Percentiles rank a stretch among this genome's conserved stretches.
Evolutionary conservation across 2,113 vertebrate genomes (phyloP).

Genomic region (Prunella himalayana): DNA sequence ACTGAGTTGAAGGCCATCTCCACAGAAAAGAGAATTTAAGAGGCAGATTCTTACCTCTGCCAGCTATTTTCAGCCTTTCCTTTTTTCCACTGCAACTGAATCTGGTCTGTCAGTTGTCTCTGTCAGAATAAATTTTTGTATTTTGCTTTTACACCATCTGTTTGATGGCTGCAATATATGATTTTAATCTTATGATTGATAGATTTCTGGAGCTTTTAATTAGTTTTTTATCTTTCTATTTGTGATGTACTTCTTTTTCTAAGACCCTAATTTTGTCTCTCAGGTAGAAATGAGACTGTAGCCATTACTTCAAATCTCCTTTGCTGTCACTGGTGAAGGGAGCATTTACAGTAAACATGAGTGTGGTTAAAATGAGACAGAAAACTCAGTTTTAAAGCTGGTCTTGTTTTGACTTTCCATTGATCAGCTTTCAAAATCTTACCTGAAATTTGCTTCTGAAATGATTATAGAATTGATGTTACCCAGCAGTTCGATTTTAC

Average conservation of each 20-base stretch:
- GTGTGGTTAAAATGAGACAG: background rate
- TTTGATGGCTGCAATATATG: background rate
- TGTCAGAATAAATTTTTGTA: slow-evolving; percentile 21
- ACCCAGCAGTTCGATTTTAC: background rate
- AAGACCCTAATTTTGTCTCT: background rate
- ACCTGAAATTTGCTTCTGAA: background rate
- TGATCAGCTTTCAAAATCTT: background rate
- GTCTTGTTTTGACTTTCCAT: background rate
- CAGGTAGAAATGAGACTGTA: background rate
- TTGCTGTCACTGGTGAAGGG: background rate
- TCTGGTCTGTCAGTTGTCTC: slow-evolving; percentile 21
- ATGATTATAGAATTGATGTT: background rate
- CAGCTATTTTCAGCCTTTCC: background rate
- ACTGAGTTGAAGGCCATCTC: background rate
- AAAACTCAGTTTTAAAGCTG: background rate
- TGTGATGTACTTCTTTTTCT: background rate
- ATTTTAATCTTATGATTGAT: slow-evolving; percentile 18
- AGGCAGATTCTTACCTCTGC: background rate
- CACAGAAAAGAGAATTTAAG: background rate
- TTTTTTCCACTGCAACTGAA: background rate
- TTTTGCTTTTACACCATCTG: background rate
- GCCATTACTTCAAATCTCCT: background rate
- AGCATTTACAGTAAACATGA: background rate
- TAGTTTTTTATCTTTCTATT: background rate
- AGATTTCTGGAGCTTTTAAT: slow-evolving; percentile 24